Conservation (phyloP, 1,140 invertebrate species). For the Brachionus manjavacas region DNA sequence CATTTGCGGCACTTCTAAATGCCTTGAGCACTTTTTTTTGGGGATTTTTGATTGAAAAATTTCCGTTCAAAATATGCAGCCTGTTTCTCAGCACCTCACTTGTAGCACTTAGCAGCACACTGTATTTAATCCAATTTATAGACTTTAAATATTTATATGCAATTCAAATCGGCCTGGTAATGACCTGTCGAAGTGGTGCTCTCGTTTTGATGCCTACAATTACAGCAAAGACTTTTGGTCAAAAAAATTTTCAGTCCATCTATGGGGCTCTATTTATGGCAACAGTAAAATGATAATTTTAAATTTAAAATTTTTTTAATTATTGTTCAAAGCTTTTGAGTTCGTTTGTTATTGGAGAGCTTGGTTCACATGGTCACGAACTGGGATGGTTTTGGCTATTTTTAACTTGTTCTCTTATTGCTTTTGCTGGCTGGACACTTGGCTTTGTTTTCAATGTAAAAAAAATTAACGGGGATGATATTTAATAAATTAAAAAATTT, state of each 20-base stretch:
- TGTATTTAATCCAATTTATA: conserved; percentile 1
- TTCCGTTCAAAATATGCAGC: conserved; percentile 44
- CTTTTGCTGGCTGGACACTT: background rate
- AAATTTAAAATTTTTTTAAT: background rate
- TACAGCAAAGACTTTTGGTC: conserved; percentile 23
- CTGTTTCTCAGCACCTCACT: background rate
- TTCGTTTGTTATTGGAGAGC: background rate
- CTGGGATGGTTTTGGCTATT: conserved; percentile 5
- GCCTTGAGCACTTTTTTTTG: background rate
- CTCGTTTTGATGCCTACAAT: conserved; percentile 5
- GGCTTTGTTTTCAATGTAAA: conserved; percentile 24
- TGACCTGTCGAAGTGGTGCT: background rate
- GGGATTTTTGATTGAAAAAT: conserved; percentile 51
- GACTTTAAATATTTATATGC: background rate
- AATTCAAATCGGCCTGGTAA: background rate
- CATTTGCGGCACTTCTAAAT: conserved; percentile 46
- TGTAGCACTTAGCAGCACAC: background rate
- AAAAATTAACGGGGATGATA: background rate
- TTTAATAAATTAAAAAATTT: background rate
- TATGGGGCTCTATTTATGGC: background rate
- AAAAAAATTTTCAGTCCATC: conserved; percentile 18
- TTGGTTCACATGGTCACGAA: background rate
- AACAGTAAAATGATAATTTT: background rate
- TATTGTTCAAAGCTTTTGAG: background rate
- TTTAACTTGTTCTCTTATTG: background rate